phyloP scores from a whole-genome alignment of 2,888 invertebrate genomes.

The Nysson spinosus region DNA sequence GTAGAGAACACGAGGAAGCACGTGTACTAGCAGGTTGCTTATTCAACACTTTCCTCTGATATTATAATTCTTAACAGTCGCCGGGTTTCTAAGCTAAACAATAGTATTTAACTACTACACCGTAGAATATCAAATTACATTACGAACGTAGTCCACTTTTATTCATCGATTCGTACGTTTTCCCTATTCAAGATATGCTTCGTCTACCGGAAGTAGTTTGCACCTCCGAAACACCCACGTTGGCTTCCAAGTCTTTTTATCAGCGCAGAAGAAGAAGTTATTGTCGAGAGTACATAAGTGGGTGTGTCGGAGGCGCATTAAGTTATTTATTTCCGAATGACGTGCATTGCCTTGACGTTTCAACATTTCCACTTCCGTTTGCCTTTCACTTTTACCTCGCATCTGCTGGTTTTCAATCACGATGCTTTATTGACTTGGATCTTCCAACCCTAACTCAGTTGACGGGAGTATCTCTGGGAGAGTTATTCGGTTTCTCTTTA shows the following conservation, averaged over 20 bases:
- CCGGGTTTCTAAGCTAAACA: too few relatives aligned
- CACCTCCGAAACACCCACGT: constrained; percentile 43
- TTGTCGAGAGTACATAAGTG: constrained; percentile 10
- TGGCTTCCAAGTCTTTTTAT: not conserved
- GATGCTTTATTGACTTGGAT: too few relatives aligned
- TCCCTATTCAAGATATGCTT: constrained; percentile 14
- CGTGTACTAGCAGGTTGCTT: constrained; percentile 27
- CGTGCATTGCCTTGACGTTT: constrained; percentile 30
- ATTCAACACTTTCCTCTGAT: too few relatives aligned
- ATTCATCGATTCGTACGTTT: constrained; percentile 19
- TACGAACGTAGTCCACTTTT: not conserved
- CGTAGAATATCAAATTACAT: too few relatives aligned
- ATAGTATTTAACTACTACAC: too few relatives aligned
- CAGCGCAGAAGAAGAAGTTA: constrained; percentile 3
- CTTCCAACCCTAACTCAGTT: too few relatives aligned
- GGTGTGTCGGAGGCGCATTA: constrained; percentile 37
- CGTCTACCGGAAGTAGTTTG: constrained; percentile 30
- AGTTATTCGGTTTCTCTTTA: too few relatives aligned
- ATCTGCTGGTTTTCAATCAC: not conserved
- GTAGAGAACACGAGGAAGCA: constrained; percentile 13
- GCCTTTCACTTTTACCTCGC: constrained; percentile 40
- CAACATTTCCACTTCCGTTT: constrained; percentile 41
- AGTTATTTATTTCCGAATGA: constrained; percentile 38
- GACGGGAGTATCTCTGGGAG: too few relatives aligned
- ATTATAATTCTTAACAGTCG: too few relatives aligned